Base-by-base conservation (phyloP, 2,797 vertebrate genomes). In the Tapirus indicus region DNA sequence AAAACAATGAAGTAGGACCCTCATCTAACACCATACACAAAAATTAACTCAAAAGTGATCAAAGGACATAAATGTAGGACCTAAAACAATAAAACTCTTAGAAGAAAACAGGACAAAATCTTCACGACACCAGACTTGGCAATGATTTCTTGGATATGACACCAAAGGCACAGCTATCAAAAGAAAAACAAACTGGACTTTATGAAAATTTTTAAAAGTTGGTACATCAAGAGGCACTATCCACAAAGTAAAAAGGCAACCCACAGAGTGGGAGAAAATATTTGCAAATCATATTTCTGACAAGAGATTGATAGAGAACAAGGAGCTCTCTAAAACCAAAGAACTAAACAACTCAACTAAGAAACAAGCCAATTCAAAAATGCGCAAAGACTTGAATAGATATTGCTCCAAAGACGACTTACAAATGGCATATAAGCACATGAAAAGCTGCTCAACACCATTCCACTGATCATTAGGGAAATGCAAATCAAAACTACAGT, bases 261-360 rank as follows among this genome's bases (percentile, higher is more conserved):
- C 27, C 58, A 64, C 38, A 44, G 82, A 68, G 68, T 7, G 35
- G 52, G 52, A 69, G 62, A 58, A 88, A 47, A 27, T 69, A 80
- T 25, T 68, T n/a, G 38, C 38, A n/a, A n/a, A 58, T 20, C 29
- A 23, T n/a, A 54, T 41, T 69, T 91, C 29, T 54, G 83, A 29
- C 35, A 47, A 47, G 18, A 75, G 38, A 71, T 0, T n/a, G 88
- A 71, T 9, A 68, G 38, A 38, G 38, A 38, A 38, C 38, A 38
- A 38, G 38, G 38, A 38, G 38, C 4, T 20, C 38, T 20, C 27
- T 6, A 27, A 25, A 2, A 58, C 11, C 2, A 58, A 38, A 91
- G 77, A 91, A 52, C 64, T 80, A n/a, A 56, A 38, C 38, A 69
- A 80, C 35, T 56, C 11, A 80, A 44, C 62, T 54, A 52, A 85